These are phyloP conservation scores for Dasyprocta punctata DNA, from an alignment of 2,113 vertebrate genomes.

Conservation along the genomic window DNA sequence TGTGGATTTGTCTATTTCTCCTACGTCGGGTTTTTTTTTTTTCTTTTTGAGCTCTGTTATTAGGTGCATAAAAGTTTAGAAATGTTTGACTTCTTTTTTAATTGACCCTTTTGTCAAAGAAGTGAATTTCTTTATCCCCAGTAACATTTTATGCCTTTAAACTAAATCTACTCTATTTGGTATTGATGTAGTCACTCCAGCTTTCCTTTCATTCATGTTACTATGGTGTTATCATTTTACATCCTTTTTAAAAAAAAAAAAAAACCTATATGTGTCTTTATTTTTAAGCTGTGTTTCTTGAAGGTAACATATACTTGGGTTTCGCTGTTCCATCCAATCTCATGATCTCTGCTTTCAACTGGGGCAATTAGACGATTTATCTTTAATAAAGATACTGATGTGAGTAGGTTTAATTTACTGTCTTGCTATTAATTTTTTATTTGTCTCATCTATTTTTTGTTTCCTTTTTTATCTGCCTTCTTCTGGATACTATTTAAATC, in stretches of 20 bases:
- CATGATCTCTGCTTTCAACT: background rate
- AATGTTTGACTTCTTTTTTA: background rate
- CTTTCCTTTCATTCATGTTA: background rate
- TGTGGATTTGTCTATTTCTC: background rate
- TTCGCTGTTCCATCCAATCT: slow-evolving; percentile 12
- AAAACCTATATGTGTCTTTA: background rate
- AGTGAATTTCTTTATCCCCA: background rate
- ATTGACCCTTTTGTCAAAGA: background rate
- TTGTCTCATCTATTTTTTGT: background rate
- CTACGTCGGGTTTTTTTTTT: background rate
- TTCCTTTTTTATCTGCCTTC: background rate
- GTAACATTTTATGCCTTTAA: slow-evolving; percentile 11
- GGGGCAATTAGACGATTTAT: background rate
- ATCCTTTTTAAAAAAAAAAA: background rate
- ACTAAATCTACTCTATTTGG: background rate
- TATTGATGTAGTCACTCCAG: background rate
- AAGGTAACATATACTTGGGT: background rate
- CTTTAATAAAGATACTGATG: background rate
- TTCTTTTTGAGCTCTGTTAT: slow-evolving; percentile 28
- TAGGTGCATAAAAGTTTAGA: background rate
- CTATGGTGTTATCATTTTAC: background rate
- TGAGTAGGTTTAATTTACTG: background rate
- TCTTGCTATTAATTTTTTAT: background rate
- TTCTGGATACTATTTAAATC: slow-evolving; percentile 28
- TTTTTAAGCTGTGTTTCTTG: slow-evolving; percentile 39